Evolutionary conservation across 2,797 vertebrate species (phyloP), one percentile per base, ranked within the genome.

Genomic region (Onychomys leucogaster): DNA sequence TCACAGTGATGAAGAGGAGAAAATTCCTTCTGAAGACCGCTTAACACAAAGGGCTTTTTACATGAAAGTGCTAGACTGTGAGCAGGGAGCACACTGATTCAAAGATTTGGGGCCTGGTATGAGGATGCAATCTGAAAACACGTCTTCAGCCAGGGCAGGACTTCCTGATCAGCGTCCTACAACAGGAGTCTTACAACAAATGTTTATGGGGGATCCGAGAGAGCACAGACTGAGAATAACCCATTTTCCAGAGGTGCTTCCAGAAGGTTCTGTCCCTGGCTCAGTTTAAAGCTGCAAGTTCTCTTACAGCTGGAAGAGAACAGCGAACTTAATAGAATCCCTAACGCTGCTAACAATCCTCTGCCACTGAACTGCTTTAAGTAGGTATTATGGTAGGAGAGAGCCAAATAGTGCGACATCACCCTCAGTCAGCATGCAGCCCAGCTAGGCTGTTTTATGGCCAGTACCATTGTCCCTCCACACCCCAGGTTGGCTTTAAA

Each of bases 401-500:
- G 99, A 99, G 98, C 99, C 99, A 99, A 99, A 99, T 99, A 99
- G 99, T 99, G 99, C 98, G 99, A 99, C 99, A 99, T 99, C 99
- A 99, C 99, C 99, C 99, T 99, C 99, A 99, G 99, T 99, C 98
- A 99, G 99, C 99, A 99, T 99, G 99, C 99, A 98, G 99, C 99
- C 99, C 99, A 99, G 99, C 98, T 98, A 99, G 98, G 98, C 71
- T 4, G 27, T 52, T 55, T 77, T 77, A 69, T 98, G 99, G 99
- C 99, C 99, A 98, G 99, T 97, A 82, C 99, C 99, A 99, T 99
- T 99, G 99, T 99, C 98, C 99, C 98, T 94, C 98, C 97, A 98
- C 99, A 99, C 99, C 99, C 99, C 99, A 99, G 99, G 99, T 99
- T 99, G 99, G 99, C 99, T 99, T 99, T 99, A 99, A 99, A 99